Base-by-base conservation (phyloP, 1,140 invertebrate species). In the Arion vulgaris region DNA sequence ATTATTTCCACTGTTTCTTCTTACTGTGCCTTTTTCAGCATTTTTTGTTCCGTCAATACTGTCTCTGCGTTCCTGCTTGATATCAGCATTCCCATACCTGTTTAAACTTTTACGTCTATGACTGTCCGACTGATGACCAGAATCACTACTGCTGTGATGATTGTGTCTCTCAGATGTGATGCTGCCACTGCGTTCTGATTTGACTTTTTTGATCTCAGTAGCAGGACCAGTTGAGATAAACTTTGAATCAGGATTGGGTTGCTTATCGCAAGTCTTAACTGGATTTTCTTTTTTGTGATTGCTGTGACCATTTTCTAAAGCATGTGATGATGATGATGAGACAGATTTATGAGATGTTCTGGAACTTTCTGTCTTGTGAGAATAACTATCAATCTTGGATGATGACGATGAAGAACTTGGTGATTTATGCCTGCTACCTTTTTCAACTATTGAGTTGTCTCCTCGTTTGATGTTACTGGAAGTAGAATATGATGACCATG, bases 321-420 rank as follows among this genome's bases (percentile, higher is more conserved):
- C 28, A 5, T n/a, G 11, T 9, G 57, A 62, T 28, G 5, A 32
- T 4, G 51, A 57, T 26, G 51, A 57, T 57, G 51, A 57, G 23
- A 26, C 51, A 66, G 28, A 66, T 4, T 66, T 66, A 28, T 66
- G 62, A 66, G 62, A 66, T 32, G 5, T 34, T 28, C 17, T 23
- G 11, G 62, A 66, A 66, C 62, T 66, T 9, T 32, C 62, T 66
- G 62, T 32, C 19, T 66, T 66, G 19, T 34, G 62, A 23, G 62
- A 28, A 7, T 66, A 7, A 32, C n/a, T 7, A 1, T 32, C 28
- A 32, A 7, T 5, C 28, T 73, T 62, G 72, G 81, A 77, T 26
- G 81, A 36, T 32, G 78, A 49, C 45, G 80, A 82, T 45, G 75
- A 72, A 28, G 81, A 86, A 13, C 73, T 78, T 53, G 82, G 76